Conservation (phyloP, 2,888 invertebrate species). For the Venusia cambrica region DNA sequence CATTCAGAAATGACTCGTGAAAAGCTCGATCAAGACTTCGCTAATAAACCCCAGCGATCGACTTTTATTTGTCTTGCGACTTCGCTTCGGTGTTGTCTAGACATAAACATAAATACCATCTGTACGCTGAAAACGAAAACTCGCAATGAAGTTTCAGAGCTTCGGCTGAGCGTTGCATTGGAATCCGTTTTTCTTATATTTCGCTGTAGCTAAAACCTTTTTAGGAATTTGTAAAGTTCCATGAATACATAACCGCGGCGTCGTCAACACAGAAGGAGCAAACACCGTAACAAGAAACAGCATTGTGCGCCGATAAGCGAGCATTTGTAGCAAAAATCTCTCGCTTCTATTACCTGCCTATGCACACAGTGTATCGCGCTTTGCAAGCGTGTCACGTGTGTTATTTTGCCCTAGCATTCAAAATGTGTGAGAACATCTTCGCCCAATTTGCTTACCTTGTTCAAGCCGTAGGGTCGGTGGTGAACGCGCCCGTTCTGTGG, state of each 20-base stretch:
- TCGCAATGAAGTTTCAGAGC: constrained; percentile 20
- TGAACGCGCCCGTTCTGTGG: constrained; percentile 71
- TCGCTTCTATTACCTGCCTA: constrained; percentile 31
- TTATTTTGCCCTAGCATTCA: constrained; percentile 39
- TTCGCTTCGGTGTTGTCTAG: constrained; percentile 13
- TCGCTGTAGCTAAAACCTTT: constrained; percentile 10
- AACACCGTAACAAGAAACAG: constrained; percentile 40
- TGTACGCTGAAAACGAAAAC: constrained; percentile 25
- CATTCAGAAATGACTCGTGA: constrained; percentile 37
- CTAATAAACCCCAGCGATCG: constrained; percentile 24
- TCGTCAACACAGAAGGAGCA: constrained; percentile 35
- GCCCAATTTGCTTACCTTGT: constrained; percentile 52
- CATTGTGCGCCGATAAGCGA: constrained; percentile 33
- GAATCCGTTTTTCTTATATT: constrained; percentile 24
- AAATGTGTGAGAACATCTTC: constrained; percentile 27
- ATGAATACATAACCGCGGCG: constrained; percentile 37
- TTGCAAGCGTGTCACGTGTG: constrained; percentile 40
- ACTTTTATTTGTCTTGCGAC: constrained; percentile 21
- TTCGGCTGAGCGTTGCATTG: constrained; percentile 29
- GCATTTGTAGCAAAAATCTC: constrained; percentile 34
- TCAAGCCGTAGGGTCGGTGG: constrained; percentile 65
- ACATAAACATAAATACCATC: constrained; percentile 19
- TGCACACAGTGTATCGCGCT: constrained; percentile 25
- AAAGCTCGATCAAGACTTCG: constrained; percentile 34
- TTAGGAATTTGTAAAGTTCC: constrained; percentile 36